Conservation (phyloP, 2,797 vertebrate species). For the Pipistrellus pipistrellus region DNA sequence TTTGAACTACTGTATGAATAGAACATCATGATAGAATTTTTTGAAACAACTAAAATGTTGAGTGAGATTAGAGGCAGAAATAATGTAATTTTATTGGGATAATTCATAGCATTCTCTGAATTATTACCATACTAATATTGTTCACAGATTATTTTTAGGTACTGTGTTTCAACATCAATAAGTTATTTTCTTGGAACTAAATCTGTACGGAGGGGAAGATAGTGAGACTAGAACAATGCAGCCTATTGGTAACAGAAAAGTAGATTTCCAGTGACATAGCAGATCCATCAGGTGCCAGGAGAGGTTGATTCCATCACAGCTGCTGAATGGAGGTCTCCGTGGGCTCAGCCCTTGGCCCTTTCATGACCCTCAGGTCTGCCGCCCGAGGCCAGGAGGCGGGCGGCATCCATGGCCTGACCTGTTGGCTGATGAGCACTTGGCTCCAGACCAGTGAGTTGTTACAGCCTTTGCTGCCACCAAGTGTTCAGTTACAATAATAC, state of each 20-base stretch:
- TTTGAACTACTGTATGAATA: not conserved
- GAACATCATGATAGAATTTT: not conserved
- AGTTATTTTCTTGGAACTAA: slow-evolving; percentile 1
- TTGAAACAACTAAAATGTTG: slow-evolving; percentile 31
- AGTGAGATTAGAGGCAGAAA: slow-evolving; percentile 17
- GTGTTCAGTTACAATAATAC: slow-evolving; percentile 51
- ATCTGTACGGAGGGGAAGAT: not conserved
- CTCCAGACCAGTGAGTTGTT: not conserved
- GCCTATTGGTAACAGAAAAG: not conserved
- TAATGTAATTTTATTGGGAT: slow-evolving; percentile 51
- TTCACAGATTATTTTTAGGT: not conserved
- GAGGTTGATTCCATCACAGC: not conserved
- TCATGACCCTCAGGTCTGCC: not conserved
- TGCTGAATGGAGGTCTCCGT: not conserved
- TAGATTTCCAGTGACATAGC: not conserved
- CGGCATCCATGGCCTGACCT: not conserved
- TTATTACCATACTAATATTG: slow-evolving; percentile 36
- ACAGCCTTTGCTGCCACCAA: slow-evolving; percentile 65
- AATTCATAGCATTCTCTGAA: slow-evolving; percentile 17
- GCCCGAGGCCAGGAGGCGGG: rapidly evolving
- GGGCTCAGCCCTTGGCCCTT: no score
- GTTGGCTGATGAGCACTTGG: not conserved
- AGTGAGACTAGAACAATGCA: not conserved
- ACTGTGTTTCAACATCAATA: slow-evolving; percentile 11
- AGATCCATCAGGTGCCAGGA: not conserved